phyloP scores from a whole-genome alignment of 1,140 invertebrate genomes.

The Calliphora vicina region DNA sequence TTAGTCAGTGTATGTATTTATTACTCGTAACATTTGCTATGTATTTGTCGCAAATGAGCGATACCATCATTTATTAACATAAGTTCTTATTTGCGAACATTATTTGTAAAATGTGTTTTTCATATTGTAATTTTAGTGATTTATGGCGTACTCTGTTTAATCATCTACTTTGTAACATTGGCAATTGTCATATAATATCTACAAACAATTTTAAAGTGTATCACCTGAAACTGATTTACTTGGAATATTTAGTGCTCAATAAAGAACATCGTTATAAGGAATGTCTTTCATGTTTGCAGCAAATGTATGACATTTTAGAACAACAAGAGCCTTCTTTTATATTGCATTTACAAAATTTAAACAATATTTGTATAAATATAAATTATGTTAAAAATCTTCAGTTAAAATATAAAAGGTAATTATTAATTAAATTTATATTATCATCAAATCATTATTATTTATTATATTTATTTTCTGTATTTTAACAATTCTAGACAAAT shows the following conservation, averaged over 20 bases:
- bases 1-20: no score
- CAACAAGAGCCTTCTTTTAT: background rate
- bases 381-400: background rate
- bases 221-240: constrained; percentile 36
- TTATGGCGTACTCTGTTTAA: constrained; percentile 39
- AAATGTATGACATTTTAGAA: constrained; percentile 32
- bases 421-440: no score
- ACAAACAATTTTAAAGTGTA: background rate
- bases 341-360: constrained; percentile 42
- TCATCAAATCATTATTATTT: no score
- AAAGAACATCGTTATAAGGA: constrained; percentile 14
- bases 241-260: constrained; percentile 38
- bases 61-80: no score
- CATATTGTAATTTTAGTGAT: constrained; percentile 33
- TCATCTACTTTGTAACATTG: constrained; percentile 39
- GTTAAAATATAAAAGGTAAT: background rate
- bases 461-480: background rate
- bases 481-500: constrained; percentile 29
- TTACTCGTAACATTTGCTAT: no score
- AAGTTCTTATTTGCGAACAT: no score
- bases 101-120: no score
- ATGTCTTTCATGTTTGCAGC: constrained; percentile 38
- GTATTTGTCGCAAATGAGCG: no score
- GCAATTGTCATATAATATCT: background rate
- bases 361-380: constrained; percentile 30